phyloP scores from a whole-genome alignment of 2,888 invertebrate genomes.

The Drosophila quinaria region DNA sequence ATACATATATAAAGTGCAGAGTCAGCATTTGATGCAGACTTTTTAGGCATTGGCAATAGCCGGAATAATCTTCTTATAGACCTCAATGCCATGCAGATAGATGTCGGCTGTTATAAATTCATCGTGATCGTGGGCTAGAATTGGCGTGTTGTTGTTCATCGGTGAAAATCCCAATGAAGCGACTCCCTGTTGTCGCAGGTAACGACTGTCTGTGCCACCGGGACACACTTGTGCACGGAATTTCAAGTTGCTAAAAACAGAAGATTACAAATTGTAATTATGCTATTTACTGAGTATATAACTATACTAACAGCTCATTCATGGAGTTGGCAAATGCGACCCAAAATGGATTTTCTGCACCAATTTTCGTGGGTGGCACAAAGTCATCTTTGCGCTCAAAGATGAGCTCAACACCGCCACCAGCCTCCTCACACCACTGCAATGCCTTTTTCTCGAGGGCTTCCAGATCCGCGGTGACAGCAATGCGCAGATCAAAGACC shows the following conservation, averaged over 20 bases:
- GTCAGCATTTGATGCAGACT: not conserved
- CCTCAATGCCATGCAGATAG: constrained; percentile 93
- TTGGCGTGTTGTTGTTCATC: constrained; percentile 91
- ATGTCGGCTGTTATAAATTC: constrained; percentile 92
- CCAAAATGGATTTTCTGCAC: constrained; percentile 90
- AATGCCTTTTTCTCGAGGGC: constrained; percentile 87
- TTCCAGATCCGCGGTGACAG: constrained; percentile 87
- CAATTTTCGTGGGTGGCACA: constrained; percentile 88
- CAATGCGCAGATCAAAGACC: constrained; percentile 90
- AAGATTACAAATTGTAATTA: not conserved
- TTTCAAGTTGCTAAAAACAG: constrained; percentile 87
- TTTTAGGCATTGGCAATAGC: constrained; percentile 63
- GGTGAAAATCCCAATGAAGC: constrained; percentile 97
- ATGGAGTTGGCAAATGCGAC: constrained; percentile 88
- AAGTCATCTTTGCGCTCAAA: constrained; percentile 88
- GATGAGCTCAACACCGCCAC: constrained; percentile 89
- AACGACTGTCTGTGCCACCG: constrained; percentile 95
- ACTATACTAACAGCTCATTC: constrained; percentile 87
- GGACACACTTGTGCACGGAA: constrained; percentile 91
- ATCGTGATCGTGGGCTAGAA: constrained; percentile 95
- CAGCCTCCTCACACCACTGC: constrained; percentile 89
- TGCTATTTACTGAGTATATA: rapidly evolving
- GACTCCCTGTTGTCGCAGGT: constrained; percentile 91
- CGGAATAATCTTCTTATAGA: constrained; percentile 86
- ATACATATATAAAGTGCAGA: not conserved